Base-by-base conservation (phyloP, 1,140 invertebrate genomes). In the Gerris buenoi region DNA sequence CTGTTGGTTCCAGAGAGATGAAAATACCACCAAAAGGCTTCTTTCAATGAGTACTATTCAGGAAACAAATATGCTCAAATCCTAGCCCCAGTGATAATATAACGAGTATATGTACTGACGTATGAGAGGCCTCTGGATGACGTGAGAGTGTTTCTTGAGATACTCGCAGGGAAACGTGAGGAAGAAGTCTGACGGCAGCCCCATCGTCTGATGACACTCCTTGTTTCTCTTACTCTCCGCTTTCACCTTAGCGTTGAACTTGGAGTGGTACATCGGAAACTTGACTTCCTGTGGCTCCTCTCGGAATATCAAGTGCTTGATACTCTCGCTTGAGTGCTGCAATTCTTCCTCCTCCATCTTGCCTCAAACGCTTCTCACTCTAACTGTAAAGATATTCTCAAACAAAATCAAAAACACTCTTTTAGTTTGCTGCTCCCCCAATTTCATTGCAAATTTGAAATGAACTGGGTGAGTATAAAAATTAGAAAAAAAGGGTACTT, bases 211-310 rank as follows among this genome's bases (percentile, higher is more conserved):
- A 13, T 71, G 70, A 58, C 68, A 68, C n/a, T 65, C 56, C 46
- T 65, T 72, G 22, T 56, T 64, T 13, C 28, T 62, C 22, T 65
- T 67, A 14, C 33, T 64, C 25, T 69, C 58, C 2, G 57, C 58
- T 25, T 65, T 46, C 1, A 72, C 66, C n/a, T 64, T 63, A 1
- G 67, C 25, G 2, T 65, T 70, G 27, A 68, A 69, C 61, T 69
- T 68, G 1, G 69, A 70, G 1, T 66, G 68, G 57, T 72, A 70
- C 71, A 70, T 72, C 5, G 69, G 66, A 0, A 69, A 61, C 61
- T 70, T 70, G 1, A 60, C 29, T 22, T 68, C 67, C 0, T 62
- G 25, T 3, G 69, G 64, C 23, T 67, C 60, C 1, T 56, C 26
- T 29, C 27, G 63, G 3, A 63, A 66, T 15, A 72, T 69, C 61